A percentile compares a stretch with the other conserved stretches of the same genome.
These are phyloP conservation scores for Narcine bancroftii DNA, from an alignment of 2,113 vertebrate species.

Conservation along the genomic window DNA sequence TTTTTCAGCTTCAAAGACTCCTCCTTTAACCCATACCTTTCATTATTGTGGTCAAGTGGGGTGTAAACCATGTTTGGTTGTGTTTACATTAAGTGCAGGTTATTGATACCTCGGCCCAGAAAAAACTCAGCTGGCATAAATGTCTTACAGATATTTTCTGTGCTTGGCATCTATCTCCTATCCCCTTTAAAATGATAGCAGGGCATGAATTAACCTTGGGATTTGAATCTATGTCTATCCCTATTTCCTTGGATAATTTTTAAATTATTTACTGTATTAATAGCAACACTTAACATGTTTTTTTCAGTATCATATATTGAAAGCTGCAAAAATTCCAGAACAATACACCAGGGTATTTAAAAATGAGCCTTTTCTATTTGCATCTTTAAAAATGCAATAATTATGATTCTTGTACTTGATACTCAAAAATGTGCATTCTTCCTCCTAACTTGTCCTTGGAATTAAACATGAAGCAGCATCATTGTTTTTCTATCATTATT, in stretches of 20 bases:
- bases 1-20: neutral
- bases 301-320: neutral
- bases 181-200: too few species aligned
- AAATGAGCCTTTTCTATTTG: neutral
- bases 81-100: neutral
- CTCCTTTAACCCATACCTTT: neutral
- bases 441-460: neutral
- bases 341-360: neutral
- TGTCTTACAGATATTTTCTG: neutral
- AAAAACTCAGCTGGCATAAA: neutral
- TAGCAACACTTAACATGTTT: neutral
- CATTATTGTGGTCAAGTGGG: too few species aligned
- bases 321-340: neutral
- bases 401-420: neutral
- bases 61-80: too few species aligned
- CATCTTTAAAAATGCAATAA: neutral
- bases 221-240: neutral
- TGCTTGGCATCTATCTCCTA: neutral
- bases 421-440: neutral
- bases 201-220: neutral
- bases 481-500: neutral
- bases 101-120: neutral
- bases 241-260: neutral
- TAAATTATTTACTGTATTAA: neutral
- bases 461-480: neutral